Conservation (phyloP, 2,888 invertebrate species). For the Lepidonotus clava region DNA sequence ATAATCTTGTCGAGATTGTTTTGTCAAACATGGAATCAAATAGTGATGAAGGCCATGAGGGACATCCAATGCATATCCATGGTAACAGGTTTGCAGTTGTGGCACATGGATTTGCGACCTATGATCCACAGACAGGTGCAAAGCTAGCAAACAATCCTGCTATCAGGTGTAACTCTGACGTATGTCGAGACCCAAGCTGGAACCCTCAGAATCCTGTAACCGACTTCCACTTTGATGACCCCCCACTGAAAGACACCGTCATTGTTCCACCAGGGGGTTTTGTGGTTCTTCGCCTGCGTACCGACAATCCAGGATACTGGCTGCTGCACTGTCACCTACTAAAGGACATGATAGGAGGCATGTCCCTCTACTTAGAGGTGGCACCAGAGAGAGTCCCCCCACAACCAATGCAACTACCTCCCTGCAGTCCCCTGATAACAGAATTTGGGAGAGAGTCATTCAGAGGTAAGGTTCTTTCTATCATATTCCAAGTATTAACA, state of each 20-base stretch:
- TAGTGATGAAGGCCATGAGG: too few species aligned
- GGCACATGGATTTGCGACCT: conserved; percentile 70
- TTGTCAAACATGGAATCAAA: neutral
- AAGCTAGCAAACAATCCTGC: neutral
- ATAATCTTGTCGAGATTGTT: neutral
- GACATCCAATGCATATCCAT: conserved; percentile 74
- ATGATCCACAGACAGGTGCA: neutral
- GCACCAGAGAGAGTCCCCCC: neutral
- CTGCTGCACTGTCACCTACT: conserved; percentile 12
- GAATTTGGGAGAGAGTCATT: too few species aligned
- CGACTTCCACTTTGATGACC: conserved; percentile 66
- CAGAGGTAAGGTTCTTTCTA: too few species aligned
- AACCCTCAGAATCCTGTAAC: conserved; percentile 67
- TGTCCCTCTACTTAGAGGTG: conserved; percentile 7
- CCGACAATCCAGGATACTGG: conserved; percentile 72
- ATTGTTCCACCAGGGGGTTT: conserved; percentile 76
- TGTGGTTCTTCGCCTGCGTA: conserved; percentile 71
- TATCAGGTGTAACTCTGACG: neutral
- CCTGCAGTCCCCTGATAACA: neutral
- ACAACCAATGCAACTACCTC: neutral
- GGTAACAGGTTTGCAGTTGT: conserved; percentile 74
- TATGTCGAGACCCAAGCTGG: neutral
- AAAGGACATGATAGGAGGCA: neutral
- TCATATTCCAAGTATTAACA: too few species aligned
- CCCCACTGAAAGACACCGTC: conserved; percentile 74